Percentiles rank a stretch among this genome's conserved stretches.
These are phyloP conservation scores for Amaurobius ferox DNA, from an alignment of 2,888 invertebrate species.

Conservation along the genomic window DNA sequence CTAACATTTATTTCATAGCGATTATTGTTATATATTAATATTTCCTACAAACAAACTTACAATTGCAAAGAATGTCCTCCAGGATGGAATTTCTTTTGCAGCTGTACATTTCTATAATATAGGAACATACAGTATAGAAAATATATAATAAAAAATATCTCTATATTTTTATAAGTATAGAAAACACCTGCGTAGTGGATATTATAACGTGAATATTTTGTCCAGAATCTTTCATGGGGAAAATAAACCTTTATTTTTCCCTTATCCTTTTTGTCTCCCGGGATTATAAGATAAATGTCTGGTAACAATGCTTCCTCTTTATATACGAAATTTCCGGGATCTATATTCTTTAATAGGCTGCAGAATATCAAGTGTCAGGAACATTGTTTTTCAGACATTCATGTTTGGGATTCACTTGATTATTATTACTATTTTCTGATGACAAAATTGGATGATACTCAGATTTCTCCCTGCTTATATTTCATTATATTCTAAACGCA, in stretches of 20 bases:
- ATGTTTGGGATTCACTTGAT: neutral
- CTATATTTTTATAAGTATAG: too few species aligned
- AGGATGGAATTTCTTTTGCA: too few species aligned
- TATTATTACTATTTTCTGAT: neutral
- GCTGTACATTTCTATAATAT: too few species aligned
- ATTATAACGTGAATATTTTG: constrained; percentile 27
- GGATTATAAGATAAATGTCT: neutral
- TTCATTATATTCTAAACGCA: too few species aligned
- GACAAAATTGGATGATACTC: too few species aligned
- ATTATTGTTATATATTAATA: too few species aligned
- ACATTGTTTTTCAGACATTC: neutral
- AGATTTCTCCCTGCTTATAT: too few species aligned
- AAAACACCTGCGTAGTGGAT: constrained; percentile 21
- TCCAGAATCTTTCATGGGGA: neutral
- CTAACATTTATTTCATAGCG: too few species aligned
- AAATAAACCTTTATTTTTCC: neutral
- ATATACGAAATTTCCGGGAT: neutral
- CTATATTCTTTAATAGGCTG: neutral
- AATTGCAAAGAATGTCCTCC: too few species aligned
- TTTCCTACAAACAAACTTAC: too few species aligned
- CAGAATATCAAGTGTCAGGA: neutral
- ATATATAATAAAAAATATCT: too few species aligned
- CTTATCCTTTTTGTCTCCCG: neutral
- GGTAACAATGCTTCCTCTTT: neutral
- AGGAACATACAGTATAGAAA: too few species aligned